Base-by-base conservation (phyloP, 2,888 invertebrate genomes). In the Platycheirus albimanus region DNA sequence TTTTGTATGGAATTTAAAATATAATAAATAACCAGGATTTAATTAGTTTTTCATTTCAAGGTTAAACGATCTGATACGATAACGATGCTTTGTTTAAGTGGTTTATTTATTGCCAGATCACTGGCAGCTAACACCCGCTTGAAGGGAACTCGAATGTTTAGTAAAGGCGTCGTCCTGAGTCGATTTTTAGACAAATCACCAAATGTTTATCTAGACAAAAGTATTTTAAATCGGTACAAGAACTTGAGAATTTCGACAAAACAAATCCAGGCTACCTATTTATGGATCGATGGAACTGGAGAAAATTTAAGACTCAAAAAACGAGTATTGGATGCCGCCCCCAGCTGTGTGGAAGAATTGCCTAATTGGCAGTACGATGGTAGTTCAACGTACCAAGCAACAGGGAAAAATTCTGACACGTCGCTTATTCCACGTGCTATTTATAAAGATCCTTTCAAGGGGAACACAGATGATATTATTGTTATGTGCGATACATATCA, bases 361-460 rank as follows among this genome's bases (percentile, higher is more conserved):
- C 96, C 96, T 0, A 92, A 94, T 58, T 96, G 96, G 95, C 94
- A 94, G 87, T 95, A 93, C 88, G 95, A 96, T 88, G 96, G 96
- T 61, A 94, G 94, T 87, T 94, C 94, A 71, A 95, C 95, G 0
- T 92, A 92, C 84, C 95, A 95, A 88, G 93, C 94, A 0, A 91
- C 90, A 41, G 91, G 93, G 0, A 93, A 93, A 72, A 94, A 95
- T 87, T 94, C 95, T 0, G 96, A 97, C 89, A 94, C 94, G 74
- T 95, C 93, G 87, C 91, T 97, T 58, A 93, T 95, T 87, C 96
- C 97, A 0, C 93, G 95, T 79, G 94, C 94, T 70, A 91, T 97
- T 87, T 97, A 95, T 91, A 93, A 93, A 67, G 96, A 96, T 89
- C 97, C 97, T 4, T 96, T 97, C 89, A 92, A 95, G 85, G 87